These are phyloP conservation scores for Achroia grisella DNA, from an alignment of 1,140 invertebrate genomes.

Conservation along the genomic window DNA sequence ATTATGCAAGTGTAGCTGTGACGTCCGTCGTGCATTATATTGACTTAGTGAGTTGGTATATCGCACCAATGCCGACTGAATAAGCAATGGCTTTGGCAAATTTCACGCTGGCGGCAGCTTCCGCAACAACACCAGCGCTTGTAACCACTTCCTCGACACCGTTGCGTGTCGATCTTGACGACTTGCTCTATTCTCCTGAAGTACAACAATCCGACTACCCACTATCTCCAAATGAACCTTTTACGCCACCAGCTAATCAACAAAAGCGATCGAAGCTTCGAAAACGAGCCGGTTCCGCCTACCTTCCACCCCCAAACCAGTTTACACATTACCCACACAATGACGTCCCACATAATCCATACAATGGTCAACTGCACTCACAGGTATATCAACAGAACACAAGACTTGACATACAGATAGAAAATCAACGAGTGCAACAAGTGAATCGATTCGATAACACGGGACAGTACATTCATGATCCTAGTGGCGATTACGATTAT, in stretches of 20 bases:
- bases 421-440: slow-evolving; percentile 49
- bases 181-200: slow-evolving; percentile 55
- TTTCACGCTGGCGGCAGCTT: slow-evolving; percentile 41
- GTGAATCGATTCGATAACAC: slow-evolving; percentile 52
- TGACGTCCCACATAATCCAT: slow-evolving; percentile 49
- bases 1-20: slow-evolving; percentile 46
- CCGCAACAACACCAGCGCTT: slow-evolving; percentile 40
- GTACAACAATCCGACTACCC: slow-evolving; percentile 32
- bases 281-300: slow-evolving; percentile 60
- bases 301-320: slow-evolving; percentile 58
- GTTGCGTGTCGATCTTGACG: slow-evolving; percentile 45
- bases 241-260: slow-evolving; percentile 39
- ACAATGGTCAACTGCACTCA: slow-evolving; percentile 40
- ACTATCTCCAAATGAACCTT: slow-evolving; percentile 46
- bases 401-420: slow-evolving; percentile 46
- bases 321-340: slow-evolving; percentile 54
- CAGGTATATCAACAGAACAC: slow-evolving; percentile 55
- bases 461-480: slow-evolving; percentile 61
- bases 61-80: slow-evolving; percentile 40
- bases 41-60: slow-evolving; percentile 47
- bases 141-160: slow-evolving; percentile 35
- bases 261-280: slow-evolving; percentile 48
- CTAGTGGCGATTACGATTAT: slow-evolving; percentile 64
- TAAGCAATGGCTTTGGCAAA: slow-evolving; percentile 60
- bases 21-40: slow-evolving; percentile 21